Conservation (phyloP, 2,797 vertebrate species). For the Nasua narica region DNA sequence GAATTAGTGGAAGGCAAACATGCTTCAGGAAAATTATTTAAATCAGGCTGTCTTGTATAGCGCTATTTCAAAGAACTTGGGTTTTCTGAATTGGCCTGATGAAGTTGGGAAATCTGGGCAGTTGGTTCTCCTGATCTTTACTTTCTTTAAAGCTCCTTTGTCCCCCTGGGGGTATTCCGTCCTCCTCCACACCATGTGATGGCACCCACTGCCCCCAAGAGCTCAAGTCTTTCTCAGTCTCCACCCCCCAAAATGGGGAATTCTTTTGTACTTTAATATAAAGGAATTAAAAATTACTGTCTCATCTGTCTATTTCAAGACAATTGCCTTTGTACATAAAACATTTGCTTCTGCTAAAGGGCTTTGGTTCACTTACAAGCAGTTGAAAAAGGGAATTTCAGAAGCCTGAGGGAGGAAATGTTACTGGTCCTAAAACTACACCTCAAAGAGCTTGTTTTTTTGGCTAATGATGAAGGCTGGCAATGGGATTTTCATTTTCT, state of each 20-base stretch:
- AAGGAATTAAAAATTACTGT: background rate
- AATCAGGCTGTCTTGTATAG: background rate
- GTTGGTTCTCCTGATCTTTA: background rate
- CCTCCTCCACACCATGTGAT: background rate
- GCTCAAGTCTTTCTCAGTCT: background rate
- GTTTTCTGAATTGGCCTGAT: background rate
- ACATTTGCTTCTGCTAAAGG: background rate
- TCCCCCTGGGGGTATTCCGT: background rate
- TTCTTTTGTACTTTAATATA: background rate
- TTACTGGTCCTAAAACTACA: background rate
- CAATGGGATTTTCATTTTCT: background rate
- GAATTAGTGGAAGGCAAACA: background rate
- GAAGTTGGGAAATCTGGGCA: background rate
- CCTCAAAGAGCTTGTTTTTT: background rate
- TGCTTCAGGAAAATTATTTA: background rate
- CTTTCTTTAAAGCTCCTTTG: background rate
- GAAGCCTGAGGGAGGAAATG: background rate
- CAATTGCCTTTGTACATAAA: background rate
- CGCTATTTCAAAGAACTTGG: background rate
- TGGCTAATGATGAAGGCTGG: background rate
- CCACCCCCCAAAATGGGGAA: too few relatives aligned
- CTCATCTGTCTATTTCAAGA: background rate
- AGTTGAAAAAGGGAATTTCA: background rate
- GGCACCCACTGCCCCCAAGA: background rate
- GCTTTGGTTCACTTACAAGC: background rate